A percentile compares a stretch with the other conserved stretches of the same genome.
Conservation (phyloP, 1,140 invertebrate genomes). For the Aphaenogaster ashmeadi region DNA sequence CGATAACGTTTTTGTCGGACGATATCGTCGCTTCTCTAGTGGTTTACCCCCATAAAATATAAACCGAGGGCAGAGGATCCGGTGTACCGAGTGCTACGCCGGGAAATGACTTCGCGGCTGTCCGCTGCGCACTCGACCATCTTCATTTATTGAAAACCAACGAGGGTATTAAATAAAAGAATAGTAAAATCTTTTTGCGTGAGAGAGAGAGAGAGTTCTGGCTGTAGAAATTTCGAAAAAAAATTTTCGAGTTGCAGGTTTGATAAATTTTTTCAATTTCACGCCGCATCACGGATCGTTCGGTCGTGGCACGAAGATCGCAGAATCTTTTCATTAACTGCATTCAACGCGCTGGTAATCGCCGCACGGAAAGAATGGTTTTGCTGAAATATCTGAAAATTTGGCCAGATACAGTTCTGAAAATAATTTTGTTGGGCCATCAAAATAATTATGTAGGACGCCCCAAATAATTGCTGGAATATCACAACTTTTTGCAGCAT, state of each 20-base stretch:
- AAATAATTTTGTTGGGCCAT: no score
- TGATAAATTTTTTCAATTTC: background rate
- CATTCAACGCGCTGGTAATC: background rate
- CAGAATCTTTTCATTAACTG: background rate
- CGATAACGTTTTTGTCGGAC: constrained; percentile 33
- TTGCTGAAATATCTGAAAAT: no score
- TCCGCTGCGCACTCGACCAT: background rate
- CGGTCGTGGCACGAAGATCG: background rate
- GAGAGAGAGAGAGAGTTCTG: background rate
- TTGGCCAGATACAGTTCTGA: no score
- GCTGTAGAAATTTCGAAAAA: background rate
- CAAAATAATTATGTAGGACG: no score
- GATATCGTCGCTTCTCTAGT: background rate
- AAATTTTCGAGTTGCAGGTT: background rate
- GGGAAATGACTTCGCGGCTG: background rate
- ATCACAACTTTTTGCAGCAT: no score
- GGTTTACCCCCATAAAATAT: background rate
- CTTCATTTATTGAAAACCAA: constrained; percentile 9
- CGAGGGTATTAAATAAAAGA: background rate
- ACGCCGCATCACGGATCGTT: background rate
- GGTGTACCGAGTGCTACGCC: background rate
- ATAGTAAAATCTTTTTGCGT: background rate
- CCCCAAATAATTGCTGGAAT: no score
- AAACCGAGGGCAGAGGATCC: background rate
- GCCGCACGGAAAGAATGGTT: no score